Conservation (phyloP, 2,113 vertebrate genomes). For the Tetrax tetrax region DNA sequence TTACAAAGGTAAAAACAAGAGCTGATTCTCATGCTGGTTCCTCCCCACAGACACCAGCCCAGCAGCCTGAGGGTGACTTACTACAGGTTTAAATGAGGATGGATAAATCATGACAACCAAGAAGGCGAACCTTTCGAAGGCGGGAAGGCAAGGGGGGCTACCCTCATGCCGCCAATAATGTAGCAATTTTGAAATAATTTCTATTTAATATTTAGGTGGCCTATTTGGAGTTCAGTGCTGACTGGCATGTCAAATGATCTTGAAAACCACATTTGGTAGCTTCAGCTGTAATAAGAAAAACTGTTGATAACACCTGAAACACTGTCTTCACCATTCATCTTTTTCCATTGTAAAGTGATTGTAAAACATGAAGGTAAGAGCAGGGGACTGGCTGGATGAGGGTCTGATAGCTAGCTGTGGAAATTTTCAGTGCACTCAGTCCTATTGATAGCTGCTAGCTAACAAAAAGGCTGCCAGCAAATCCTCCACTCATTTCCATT, state of each 20-base stretch:
- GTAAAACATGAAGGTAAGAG: background rate
- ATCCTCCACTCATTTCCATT: background rate
- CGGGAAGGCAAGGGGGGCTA: background rate
- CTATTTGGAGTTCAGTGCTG: background rate
- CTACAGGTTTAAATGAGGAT: background rate
- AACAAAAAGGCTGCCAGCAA: background rate
- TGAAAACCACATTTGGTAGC: background rate
- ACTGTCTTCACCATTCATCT: background rate
- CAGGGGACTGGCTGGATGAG: background rate
- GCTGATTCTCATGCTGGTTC: background rate
- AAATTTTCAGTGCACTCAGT: background rate
- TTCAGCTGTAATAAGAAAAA: background rate
- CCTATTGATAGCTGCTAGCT: background rate
- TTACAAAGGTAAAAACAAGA: background rate
- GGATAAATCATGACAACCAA: background rate
- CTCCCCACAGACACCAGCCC: background rate
- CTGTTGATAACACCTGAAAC: background rate
- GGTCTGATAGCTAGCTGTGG: background rate
- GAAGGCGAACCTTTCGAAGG: background rate
- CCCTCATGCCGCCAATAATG: rapidly evolving
- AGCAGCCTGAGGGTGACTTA: background rate
- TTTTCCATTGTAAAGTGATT: background rate
- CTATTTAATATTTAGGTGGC: background rate
- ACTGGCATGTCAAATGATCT: background rate
- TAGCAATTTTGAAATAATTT: background rate